Base-by-base conservation (phyloP, 2,888 invertebrate genomes). In the Conistra vaccinii region DNA sequence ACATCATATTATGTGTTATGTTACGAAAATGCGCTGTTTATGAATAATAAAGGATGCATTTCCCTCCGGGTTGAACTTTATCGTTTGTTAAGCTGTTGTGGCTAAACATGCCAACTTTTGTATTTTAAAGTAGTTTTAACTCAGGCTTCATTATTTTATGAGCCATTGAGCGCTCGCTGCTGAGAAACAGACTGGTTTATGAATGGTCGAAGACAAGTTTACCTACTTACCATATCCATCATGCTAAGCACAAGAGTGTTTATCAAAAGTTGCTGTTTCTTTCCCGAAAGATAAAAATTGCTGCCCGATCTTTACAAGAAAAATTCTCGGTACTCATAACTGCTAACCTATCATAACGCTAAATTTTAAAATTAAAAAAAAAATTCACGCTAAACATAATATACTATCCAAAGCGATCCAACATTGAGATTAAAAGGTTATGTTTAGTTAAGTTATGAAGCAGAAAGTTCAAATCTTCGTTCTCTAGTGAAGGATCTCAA, bases 11-110 rank as follows among this genome's bases (percentile, higher is more conserved):
- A 66, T 66, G n/a, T 63, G 57, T 39, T 35, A 53, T 29, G 23
- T 61, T 55, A 61, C 48, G 53, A 55, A 78, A 51, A 35, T 51
- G 32, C 23, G 29, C 17, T 53, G 58, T 61, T 63, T 58, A 63
- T 66, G 63, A 39, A 61, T 55, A 80, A 80, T 55, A 60, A 73
- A 76, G 53, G 45, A 53, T 61, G 45, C 73, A 73, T 80, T 76
- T 80, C 73, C 73, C 60, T 20, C 20, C 14, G 9, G 26, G n/a
- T 7, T 29, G 26, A 60, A 80, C 29, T 60, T 60, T 53, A 80
- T 61, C 32, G 60, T 53, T 71, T 45, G 48, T 29, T 80, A 72
- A 60, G 72, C 61, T 48, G 61, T 26, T 62, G 51, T 17, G 29
- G 73, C 23, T 55, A 51, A 51, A 72, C 60, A 35, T 14, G 32